A percentile compares a stretch with the other conserved stretches of the same genome.
phyloP scores from a whole-genome alignment of 2,797 vertebrate genomes.

The Enteromius argenteus region DNA sequence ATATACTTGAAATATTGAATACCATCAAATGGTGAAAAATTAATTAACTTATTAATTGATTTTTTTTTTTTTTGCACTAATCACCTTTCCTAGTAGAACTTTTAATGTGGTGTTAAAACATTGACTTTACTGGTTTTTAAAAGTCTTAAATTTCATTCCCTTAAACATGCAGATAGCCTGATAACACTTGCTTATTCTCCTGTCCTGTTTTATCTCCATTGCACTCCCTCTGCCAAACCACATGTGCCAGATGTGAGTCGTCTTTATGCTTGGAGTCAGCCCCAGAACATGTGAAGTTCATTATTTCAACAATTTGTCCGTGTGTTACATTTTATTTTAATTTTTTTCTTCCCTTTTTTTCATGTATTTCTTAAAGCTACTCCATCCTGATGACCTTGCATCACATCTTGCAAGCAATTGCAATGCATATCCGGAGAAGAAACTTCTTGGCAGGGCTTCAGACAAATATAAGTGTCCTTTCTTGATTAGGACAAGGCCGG shows the following conservation, averaged over 20 bases:
- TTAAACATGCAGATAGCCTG: not conserved
- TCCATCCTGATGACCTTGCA: constrained; percentile 53
- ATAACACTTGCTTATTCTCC: not conserved
- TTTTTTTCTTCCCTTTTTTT: constrained; percentile 23
- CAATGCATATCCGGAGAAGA: constrained; percentile 45
- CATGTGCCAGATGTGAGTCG: constrained; percentile 55
- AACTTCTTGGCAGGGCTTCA: constrained; percentile 62
- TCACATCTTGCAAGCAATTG: constrained; percentile 56
- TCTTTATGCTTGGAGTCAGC: constrained; percentile 44
- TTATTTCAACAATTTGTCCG: constrained; percentile 55
- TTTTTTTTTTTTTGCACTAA: not conserved
- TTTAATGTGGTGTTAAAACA: not conserved
- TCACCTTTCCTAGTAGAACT: not conserved
- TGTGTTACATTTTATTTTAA: constrained; percentile 53
- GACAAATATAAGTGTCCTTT: constrained; percentile 45
- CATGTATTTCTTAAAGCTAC: constrained; percentile 53
- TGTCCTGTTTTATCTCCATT: constrained; percentile 21
- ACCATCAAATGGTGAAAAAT: not conserved
- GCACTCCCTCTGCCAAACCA: not conserved
- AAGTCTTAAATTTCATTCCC: not conserved
- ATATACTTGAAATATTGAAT: not conserved
- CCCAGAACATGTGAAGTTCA: constrained; percentile 53
- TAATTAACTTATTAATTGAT: not conserved
- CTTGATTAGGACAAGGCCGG: constrained; percentile 40
- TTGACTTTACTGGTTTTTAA: not conserved